These are phyloP conservation scores for Caenorhabditis elegans DNA, from an alignment of 1,140 invertebrate genomes.

Conservation along the genomic window DNA sequence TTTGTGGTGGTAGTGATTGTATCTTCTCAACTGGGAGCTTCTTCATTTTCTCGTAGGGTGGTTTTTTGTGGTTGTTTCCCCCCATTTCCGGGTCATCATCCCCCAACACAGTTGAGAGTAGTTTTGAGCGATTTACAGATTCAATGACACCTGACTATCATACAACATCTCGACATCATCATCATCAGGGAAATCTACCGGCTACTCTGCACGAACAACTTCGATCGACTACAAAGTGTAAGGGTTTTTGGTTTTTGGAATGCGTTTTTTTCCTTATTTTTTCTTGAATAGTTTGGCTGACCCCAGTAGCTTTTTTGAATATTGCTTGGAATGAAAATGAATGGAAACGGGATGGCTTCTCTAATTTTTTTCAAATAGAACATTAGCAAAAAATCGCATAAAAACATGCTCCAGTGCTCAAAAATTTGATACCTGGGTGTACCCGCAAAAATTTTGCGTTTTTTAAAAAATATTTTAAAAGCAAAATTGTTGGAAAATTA, in stretches of 20 bases:
- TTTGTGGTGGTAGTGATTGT: background rate
- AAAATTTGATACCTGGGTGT: too few relatives aligned
- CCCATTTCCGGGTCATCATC: background rate
- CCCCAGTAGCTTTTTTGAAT: conserved; percentile 28
- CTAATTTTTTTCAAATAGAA: too few relatives aligned
- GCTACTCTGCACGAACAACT: background rate
- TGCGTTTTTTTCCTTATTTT: conserved; percentile 31
- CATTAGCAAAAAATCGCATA: too few relatives aligned
- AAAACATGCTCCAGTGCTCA: too few relatives aligned
- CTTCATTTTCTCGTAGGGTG: background rate
- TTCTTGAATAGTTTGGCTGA: background rate
- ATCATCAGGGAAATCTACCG: background rate
- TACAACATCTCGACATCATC: background rate
- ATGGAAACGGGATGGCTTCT: too few relatives aligned
- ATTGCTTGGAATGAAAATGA: too few relatives aligned
- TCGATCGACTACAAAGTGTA: conserved; percentile 2
- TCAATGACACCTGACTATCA: conserved; percentile 50
- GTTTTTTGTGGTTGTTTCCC: background rate
- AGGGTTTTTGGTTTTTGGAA: background rate
- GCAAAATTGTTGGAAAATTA: too few relatives aligned
- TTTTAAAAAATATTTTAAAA: too few relatives aligned
- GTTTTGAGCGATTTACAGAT: conserved; percentile 34
- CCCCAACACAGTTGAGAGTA: too few relatives aligned
- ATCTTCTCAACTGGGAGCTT: background rate
- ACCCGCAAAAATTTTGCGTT: too few relatives aligned